These are phyloP conservation scores for Prolemur simus DNA, from an alignment of 2,113 vertebrate genomes.

Conservation along the genomic window DNA sequence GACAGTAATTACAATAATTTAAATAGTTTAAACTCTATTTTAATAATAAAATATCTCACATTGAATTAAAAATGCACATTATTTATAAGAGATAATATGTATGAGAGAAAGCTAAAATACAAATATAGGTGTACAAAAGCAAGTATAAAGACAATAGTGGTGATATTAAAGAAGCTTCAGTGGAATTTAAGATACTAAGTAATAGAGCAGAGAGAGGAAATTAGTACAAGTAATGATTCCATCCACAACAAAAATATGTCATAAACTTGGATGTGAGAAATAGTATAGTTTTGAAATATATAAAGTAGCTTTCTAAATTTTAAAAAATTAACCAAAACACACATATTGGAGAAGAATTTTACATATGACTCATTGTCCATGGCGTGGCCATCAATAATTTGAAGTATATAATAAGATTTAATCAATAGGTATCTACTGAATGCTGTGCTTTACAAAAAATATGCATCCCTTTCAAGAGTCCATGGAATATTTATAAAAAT, in stretches of 20 bases:
- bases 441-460: slow-evolving; percentile 37
- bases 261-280: not conserved
- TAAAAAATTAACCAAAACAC: not conserved
- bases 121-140: not conserved
- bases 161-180: not conserved
- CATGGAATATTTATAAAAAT: slow-evolving; percentile 70
- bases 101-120: not conserved
- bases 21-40: not conserved
- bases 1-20: not conserved
- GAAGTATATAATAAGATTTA: not conserved
- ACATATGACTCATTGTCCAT: not conserved
- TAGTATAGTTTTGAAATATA: not conserved
- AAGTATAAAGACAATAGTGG: not conserved
- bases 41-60: not conserved
- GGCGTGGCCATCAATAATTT: not conserved
- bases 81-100: not conserved
- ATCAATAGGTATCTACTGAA: slow-evolving; percentile 45
- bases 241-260: not conserved
- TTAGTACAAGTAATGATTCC: not conserved
- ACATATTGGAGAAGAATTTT: not conserved
- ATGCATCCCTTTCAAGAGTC: slow-evolving; percentile 21
- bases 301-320: not conserved
- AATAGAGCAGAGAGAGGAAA: not conserved
- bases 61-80: not conserved
- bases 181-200: not conserved